Evolutionary conservation across 1,140 invertebrate species (phyloP).

Genomic region (Camponotus floridanus): DNA sequence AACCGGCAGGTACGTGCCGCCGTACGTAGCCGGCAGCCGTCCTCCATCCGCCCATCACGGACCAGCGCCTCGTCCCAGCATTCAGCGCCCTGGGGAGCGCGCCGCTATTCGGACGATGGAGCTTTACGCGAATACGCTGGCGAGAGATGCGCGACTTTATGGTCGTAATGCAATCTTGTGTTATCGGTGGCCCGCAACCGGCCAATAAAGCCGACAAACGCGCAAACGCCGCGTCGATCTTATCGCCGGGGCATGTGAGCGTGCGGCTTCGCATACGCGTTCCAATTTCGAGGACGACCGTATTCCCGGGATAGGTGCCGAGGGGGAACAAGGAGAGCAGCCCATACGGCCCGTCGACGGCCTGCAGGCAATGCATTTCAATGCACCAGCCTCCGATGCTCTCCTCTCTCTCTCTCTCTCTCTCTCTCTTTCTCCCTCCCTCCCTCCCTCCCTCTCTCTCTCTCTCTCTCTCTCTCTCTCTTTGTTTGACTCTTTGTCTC

Average conservation of each 20-base stretch:
- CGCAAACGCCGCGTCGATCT: slow-evolving; percentile 71
- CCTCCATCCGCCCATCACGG: slow-evolving; percentile 48
- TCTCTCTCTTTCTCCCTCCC: neutral
- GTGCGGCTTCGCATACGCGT: slow-evolving; percentile 36
- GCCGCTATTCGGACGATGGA: slow-evolving; percentile 46
- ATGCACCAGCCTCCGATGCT: slow-evolving; percentile 62
- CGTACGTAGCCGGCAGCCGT: slow-evolving; percentile 53
- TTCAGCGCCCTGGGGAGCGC: slow-evolving; percentile 31
- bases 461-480: neutral
- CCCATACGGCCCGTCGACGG: slow-evolving; percentile 39
- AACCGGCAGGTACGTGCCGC: slow-evolving; percentile 62
- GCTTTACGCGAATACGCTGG: slow-evolving; percentile 61
- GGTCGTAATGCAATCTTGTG: slow-evolving; percentile 75
- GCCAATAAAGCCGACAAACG: slow-evolving; percentile 77
- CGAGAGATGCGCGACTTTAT: slow-evolving; percentile 73
- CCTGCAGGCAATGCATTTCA: slow-evolving; percentile 77
- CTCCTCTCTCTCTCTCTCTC: neutral
- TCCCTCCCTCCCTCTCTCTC: slow-evolving; percentile 22
- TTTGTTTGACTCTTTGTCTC: neutral
- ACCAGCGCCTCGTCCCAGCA: slow-evolving; percentile 17
- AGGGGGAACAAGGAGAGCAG: slow-evolving; percentile 7
- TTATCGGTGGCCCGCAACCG: slow-evolving; percentile 75
- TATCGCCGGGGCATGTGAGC: slow-evolving; percentile 61
- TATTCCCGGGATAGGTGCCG: slow-evolving; percentile 66
- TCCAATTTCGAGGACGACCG: slow-evolving; percentile 62